phyloP scores from a whole-genome alignment of 2,797 vertebrate species.

The Momotus momota region DNA sequence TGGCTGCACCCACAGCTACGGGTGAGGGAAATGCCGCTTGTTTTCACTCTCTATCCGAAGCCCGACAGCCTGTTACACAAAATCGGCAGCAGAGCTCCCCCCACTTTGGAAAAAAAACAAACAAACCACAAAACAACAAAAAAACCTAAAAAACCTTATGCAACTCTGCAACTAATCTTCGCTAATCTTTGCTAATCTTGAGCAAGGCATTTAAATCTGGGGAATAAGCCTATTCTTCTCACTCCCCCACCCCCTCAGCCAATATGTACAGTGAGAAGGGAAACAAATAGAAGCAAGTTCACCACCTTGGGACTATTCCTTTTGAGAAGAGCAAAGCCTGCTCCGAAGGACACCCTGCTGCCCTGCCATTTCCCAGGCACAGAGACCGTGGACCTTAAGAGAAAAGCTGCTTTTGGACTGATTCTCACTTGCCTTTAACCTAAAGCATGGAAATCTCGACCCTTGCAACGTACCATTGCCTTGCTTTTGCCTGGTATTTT shows the following conservation, averaged over 20 bases:
- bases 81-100: not conserved
- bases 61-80: not conserved
- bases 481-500: conserved; percentile 86
- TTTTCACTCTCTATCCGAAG: not conserved
- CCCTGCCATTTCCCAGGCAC: not conserved
- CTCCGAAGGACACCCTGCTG: not conserved
- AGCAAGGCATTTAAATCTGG: conserved; percentile 51
- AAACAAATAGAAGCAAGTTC: conserved; percentile 5
- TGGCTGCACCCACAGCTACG: not conserved
- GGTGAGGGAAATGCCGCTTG: rapidly evolving
- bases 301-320: not conserved
- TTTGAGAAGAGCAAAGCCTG: not conserved
- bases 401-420: not conserved
- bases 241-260: not conserved
- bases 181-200: conserved; percentile 67
- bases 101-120: not conserved
- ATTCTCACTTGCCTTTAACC: not conserved
- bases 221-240: conserved; percentile 41
- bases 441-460: conserved; percentile 73
- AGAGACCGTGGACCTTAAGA: not conserved
- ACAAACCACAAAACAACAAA: not conserved
- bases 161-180: conserved; percentile 61
- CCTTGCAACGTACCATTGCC: conserved; percentile 78
- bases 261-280: not conserved
- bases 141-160: conserved; percentile 15